Evolutionary conservation across 2,113 vertebrate genomes (phyloP).

Genomic region (Perca fluviatilis): DNA sequence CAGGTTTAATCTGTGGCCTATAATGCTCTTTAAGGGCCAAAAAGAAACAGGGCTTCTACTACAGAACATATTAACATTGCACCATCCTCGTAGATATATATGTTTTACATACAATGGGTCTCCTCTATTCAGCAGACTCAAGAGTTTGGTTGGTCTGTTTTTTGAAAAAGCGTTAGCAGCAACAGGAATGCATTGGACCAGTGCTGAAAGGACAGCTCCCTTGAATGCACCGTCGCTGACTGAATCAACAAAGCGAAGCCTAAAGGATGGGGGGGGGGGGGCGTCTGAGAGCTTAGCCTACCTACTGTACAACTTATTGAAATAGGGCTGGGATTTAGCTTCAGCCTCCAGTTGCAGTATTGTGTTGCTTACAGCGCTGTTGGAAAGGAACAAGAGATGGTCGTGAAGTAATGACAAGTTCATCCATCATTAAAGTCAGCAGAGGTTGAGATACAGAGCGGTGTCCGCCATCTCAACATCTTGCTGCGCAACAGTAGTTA

Average conservation of each 20-base stretch:
- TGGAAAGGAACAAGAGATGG: conserved; percentile 73
- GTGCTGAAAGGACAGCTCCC: conserved; percentile 88
- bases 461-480: conserved; percentile 76
- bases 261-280: conserved; percentile 33
- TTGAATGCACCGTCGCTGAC: conserved; percentile 73
- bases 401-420: conserved; percentile 82
- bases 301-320: conserved; percentile 84
- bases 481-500: conserved; percentile 76
- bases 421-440: conserved; percentile 80
- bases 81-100: conserved; percentile 79
- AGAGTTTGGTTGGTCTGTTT: conserved; percentile 79
- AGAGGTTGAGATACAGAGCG: conserved; percentile 78
- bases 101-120: conserved; percentile 77
- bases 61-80: conserved; percentile 83
- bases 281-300: conserved; percentile 73
- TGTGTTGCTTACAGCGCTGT: conserved; percentile 81
- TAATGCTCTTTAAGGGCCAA: conserved; percentile 60
- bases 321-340: conserved; percentile 78
- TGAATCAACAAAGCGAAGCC: conserved; percentile 76
- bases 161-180: conserved; percentile 78
- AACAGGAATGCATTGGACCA: conserved; percentile 83
- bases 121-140: conserved; percentile 68
- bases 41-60: conserved; percentile 60
- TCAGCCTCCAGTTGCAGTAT: conserved; percentile 79
- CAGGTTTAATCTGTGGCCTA: conserved; percentile 59